Percentiles rank a stretch among this genome's conserved stretches.
Evolutionary conservation across 2,113 vertebrate species (phyloP).

Genomic region (Pelmatolapia mariae): DNA sequence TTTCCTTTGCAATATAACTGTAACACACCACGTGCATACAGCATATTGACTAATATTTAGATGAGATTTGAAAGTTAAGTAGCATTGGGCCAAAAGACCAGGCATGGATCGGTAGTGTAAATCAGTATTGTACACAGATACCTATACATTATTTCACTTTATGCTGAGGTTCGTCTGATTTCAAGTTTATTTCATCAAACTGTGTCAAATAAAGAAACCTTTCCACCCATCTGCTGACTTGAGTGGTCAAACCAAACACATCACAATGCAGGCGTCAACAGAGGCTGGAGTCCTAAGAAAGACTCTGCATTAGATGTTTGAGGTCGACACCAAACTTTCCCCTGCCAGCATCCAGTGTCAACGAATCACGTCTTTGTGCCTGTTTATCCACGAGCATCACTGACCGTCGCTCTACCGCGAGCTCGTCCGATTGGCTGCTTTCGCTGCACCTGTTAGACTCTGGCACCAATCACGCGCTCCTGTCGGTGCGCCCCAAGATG

Average conservation of each 20-base stretch:
- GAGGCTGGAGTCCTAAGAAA: neutral
- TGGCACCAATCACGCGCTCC: constrained; percentile 69
- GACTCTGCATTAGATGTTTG: neutral
- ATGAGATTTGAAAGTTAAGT: neutral
- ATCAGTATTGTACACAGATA: neutral
- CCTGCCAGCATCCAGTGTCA: neutral
- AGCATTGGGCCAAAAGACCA: neutral
- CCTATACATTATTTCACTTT: neutral
- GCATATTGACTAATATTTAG: neutral
- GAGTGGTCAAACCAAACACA: neutral
- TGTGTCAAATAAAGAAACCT: neutral
- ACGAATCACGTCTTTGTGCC: neutral
- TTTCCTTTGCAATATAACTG: neutral
- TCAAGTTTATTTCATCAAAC: neutral
- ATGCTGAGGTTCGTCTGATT: neutral
- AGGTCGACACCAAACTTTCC: neutral
- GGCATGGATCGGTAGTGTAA: neutral
- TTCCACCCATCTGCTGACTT: neutral
- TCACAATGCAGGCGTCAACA: neutral
- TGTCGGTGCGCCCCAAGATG: constrained; percentile 77
- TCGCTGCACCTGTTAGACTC: constrained; percentile 41
- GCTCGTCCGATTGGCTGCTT: constrained; percentile 64
- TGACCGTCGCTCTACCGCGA: neutral
- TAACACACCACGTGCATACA: neutral
- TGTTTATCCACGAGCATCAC: neutral